Conservation (phyloP, 1,140 invertebrate species). For the Ceratosolen solmsi region DNA sequence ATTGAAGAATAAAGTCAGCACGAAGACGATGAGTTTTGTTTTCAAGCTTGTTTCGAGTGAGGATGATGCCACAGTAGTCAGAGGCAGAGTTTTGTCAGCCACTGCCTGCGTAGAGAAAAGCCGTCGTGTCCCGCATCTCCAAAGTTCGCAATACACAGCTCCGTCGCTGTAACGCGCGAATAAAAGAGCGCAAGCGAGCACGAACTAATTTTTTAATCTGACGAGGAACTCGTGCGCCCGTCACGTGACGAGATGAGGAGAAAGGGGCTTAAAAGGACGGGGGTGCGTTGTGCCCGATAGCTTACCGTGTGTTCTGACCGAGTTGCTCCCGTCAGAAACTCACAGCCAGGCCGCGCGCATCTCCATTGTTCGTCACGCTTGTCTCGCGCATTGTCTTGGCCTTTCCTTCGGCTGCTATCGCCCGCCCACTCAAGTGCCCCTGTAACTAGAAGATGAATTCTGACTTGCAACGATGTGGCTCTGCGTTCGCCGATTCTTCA, state of each 20-base stretch:
- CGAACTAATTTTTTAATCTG: conserved; percentile 18
- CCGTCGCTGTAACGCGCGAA: background rate
- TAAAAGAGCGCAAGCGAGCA: background rate
- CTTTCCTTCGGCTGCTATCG: background rate
- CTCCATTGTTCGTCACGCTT: conserved; percentile 3
- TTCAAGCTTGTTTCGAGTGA: no score
- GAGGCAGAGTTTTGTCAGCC: conserved; percentile 36
- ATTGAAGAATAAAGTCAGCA: no score
- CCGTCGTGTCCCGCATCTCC: background rate
- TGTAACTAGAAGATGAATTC: background rate
- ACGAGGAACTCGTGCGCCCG: conserved; percentile 4
- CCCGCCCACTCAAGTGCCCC: background rate
- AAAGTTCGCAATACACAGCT: background rate
- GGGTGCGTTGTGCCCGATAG: background rate
- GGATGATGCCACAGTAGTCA: conserved; percentile 13
- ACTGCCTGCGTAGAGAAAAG: background rate
- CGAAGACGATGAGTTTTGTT: no score
- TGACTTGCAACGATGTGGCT: background rate
- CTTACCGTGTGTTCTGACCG: background rate
- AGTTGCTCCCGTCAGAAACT: conserved; percentile 21
- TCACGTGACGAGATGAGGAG: background rate
- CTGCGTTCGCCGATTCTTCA: background rate
- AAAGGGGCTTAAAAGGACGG: background rate
- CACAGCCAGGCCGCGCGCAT: background rate
- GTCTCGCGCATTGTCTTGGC: conserved; percentile 25